Conservation (phyloP, 2,113 vertebrate species). For the Elephas maximus region DNA sequence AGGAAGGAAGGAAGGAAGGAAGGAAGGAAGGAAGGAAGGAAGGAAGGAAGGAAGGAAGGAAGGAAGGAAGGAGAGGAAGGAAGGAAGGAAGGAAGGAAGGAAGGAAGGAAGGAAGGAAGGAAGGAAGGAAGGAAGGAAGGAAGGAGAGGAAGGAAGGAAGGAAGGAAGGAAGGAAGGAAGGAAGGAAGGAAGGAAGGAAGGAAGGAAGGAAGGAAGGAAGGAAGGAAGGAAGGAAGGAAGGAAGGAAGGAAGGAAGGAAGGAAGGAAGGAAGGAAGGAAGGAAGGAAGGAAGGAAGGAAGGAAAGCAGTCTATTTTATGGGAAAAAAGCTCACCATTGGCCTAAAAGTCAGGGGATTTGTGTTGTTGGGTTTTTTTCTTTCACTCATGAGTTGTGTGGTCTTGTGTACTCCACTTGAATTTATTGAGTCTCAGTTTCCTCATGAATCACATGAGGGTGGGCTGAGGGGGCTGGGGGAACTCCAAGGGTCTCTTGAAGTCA, state of each 20-base stretch:
- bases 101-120: too few species aligned
- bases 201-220: too few species aligned
- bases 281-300: background rate
- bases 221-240: too few species aligned
- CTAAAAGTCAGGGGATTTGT: background rate
- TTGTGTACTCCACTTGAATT: background rate
- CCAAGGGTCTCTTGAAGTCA: background rate
- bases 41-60: too few species aligned
- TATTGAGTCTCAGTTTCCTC: background rate
- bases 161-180: too few species aligned
- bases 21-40: too few species aligned
- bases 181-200: too few species aligned
- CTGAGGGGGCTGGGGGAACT: background rate
- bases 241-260: too few species aligned
- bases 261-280: background rate
- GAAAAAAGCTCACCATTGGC: background rate
- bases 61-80: background rate
- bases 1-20: background rate
- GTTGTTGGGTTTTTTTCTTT: background rate
- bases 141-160: too few species aligned
- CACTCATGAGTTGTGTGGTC: background rate
- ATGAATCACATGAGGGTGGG: background rate
- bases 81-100: background rate
- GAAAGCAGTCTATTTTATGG: background rate
- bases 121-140: too few species aligned